A percentile compares a stretch with the other conserved stretches of the same genome.
Evolutionary conservation across 2,113 vertebrate genomes (phyloP).

Genomic region (Tympanuchus pallidicinctus): DNA sequence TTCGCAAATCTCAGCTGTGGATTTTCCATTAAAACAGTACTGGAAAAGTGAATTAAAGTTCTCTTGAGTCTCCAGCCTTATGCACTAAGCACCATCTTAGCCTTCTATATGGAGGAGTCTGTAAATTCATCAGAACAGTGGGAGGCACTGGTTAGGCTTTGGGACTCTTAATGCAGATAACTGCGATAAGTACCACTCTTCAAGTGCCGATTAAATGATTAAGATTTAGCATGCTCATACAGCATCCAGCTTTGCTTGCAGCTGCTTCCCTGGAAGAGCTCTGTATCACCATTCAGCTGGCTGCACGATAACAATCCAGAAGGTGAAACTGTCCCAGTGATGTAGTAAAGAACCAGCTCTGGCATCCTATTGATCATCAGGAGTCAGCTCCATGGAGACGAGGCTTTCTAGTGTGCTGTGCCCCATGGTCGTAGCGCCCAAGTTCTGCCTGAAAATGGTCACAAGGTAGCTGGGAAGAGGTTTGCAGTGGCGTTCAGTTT

Average conservation of each 20-base stretch:
- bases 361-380: not conserved
- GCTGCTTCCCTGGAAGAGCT: rapidly evolving
- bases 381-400: not conserved
- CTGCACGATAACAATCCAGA: rapidly evolving
- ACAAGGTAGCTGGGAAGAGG: rapidly evolving
- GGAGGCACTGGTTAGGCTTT: rapidly evolving
- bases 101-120: rapidly evolving
- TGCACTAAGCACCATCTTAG: rapidly evolving
- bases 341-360: not conserved
- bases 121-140: rapidly evolving
- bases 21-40: rapidly evolving
- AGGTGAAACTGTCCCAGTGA: rapidly evolving
- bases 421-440: rapidly evolving
- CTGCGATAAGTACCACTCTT: not conserved
- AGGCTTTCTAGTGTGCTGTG: rapidly evolving
- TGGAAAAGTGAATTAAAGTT: rapidly evolving
- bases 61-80: rapidly evolving
- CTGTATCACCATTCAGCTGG: not conserved
- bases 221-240: rapidly evolving
- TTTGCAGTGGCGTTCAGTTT: rapidly evolving
- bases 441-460: rapidly evolving
- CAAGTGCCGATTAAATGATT: not conserved
- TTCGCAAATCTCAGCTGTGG: not conserved
- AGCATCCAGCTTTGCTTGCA: rapidly evolving
- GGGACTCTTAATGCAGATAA: too few relatives aligned